phyloP scores from a whole-genome alignment of 2,888 invertebrate species.

The Tetramorium bicarinatum region DNA sequence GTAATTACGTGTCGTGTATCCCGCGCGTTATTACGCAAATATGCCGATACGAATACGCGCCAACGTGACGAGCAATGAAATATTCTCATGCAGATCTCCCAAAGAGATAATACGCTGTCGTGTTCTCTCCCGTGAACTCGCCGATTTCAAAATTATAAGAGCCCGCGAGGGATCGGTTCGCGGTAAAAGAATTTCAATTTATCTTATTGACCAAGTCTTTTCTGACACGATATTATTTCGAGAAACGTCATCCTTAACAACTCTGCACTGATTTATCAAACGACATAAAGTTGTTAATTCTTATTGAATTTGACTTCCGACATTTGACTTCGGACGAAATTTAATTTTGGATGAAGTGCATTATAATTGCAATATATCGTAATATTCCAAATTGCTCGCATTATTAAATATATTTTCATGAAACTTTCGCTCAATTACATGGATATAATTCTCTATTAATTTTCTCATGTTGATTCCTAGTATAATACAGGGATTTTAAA shows the following conservation, averaged over 20 bases:
- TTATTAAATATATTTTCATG: background rate
- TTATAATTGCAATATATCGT: background rate
- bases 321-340: background rate
- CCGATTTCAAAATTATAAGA: slow-evolving; percentile 40
- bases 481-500: background rate
- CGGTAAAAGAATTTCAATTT: slow-evolving; percentile 35
- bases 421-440: background rate
- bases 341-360: background rate
- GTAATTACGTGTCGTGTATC: slow-evolving; percentile 48
- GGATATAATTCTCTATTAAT: background rate
- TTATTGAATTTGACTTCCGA: background rate
- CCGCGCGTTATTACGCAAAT: slow-evolving; percentile 41
- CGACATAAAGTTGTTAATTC: background rate
- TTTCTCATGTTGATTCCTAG: background rate
- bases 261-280: background rate
- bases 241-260: background rate
- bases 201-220: slow-evolving; percentile 19
- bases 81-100: slow-evolving; percentile 50
- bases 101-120: slow-evolving; percentile 39
- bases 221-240: slow-evolving; percentile 18
- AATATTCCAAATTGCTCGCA: background rate
- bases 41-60: slow-evolving; percentile 35
- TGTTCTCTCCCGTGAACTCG: slow-evolving; percentile 33
- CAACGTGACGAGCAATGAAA: slow-evolving; percentile 41
- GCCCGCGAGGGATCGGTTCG: slow-evolving; percentile 21